phyloP scores from a whole-genome alignment of 2,888 invertebrate genomes.

The Silvanus unidentatus region DNA sequence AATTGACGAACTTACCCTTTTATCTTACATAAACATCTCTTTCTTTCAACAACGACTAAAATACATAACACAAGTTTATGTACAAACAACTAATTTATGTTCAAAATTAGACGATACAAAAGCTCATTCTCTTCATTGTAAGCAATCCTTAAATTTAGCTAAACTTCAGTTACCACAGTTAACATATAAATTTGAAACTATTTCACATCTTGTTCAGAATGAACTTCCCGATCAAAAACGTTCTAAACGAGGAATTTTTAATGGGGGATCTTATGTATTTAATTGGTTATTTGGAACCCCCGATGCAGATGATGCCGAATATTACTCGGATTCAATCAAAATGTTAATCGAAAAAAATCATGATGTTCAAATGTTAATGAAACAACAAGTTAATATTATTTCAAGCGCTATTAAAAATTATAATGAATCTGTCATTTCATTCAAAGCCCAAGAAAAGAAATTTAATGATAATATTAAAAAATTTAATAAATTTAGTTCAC shows the following conservation, averaged over 20 bases:
- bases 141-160: too few species aligned
- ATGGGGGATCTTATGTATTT: neutral
- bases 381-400: slow-evolving; percentile 18
- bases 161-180: too few species aligned
- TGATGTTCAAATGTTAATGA: slow-evolving; percentile 13
- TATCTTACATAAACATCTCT: neutral
- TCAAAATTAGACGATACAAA: too few species aligned
- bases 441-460: slow-evolving; percentile 14
- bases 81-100: too few species aligned
- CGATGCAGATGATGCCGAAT: slow-evolving; percentile 4
- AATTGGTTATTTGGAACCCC: slow-evolving; percentile 1
- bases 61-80: too few species aligned
- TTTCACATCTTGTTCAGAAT: too few species aligned
- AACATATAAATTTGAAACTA: too few species aligned
- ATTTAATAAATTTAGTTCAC: neutral
- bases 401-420: slow-evolving; percentile 18
- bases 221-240: too few species aligned
- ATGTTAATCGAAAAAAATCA: slow-evolving; percentile 10
- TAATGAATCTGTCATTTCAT: slow-evolving; percentile 12
- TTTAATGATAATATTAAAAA: slow-evolving; percentile 1
- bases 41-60: too few species aligned
- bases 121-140: too few species aligned
- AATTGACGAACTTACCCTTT: neutral
- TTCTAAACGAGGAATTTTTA: neutral
- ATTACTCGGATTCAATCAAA: slow-evolving; percentile 13